Base-by-base conservation (phyloP, 2,113 vertebrate species). In the Sphaerodactylus townsendi region DNA sequence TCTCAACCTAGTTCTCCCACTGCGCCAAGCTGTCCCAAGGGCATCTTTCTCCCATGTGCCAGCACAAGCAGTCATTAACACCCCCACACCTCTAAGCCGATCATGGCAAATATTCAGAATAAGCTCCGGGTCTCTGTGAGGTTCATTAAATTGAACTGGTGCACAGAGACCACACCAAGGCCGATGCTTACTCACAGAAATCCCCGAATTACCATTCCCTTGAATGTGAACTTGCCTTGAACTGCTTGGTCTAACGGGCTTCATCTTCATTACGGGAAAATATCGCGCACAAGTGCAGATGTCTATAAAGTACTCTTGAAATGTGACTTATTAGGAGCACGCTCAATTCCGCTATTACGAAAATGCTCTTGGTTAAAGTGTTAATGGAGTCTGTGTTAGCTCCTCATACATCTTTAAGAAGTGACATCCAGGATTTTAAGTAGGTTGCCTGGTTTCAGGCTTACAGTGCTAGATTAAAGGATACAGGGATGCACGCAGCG, bases 241-340 rank as follows among this genome's bases (percentile, higher is more conserved):
- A 91, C 92, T 90, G 65, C 85, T 84, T 89, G 33, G 75, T 90
- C 90, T 92, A 89, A 89, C 79, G 81, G 69, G 62, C 65, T 92
- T 92, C 69, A 79, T 94, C 77, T 93, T 92, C 85, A 89, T 93
- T 92, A 89, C 2, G 14, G 83, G 84, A 66, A 91, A 87, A 90
- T 90, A 82, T 62, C 91, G 68, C 83, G 44, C 85, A 8, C 89
- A 88, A 66, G 72, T 83, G 82, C 88, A 93, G 89, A 93, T 88
- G 13, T 0, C 23, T 86, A 73, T 21, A 80, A n/a, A 85, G 81
- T 76, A 44, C 59, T 90, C 80, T 85, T 91, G 76, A 88, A 88
- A 83, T 84, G 41, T 85, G 77, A 92, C 92, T 92, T 93, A 93
- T 90, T 92, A 91, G 76, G 14, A 86, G 65, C 81, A 88, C 90